phyloP scores from a whole-genome alignment of 2,888 invertebrate species.

The Cancer borealis region DNA sequence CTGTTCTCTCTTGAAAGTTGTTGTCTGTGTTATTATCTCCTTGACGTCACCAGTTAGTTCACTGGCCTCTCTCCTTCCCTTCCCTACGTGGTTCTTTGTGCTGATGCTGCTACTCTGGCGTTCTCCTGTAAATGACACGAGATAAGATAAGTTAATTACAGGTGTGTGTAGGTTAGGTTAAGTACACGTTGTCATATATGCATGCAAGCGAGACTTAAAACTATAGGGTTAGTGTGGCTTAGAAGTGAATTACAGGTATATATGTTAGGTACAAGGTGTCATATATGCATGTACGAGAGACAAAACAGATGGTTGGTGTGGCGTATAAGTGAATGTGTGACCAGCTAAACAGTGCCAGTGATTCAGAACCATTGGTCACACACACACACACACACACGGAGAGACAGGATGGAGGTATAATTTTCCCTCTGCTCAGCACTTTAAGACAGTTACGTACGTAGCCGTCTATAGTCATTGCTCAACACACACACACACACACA shows the following conservation, averaged over 20 bases:
- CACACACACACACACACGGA: background rate
- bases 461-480: background rate
- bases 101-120: background rate
- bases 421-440: background rate
- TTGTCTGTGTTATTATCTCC: background rate
- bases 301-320: background rate
- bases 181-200: too few species aligned
- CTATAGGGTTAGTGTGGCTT: background rate
- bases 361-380: background rate
- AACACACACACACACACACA: background rate
- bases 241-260: background rate
- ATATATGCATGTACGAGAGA: background rate
- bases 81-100: background rate
- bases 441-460: background rate
- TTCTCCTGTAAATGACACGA: background rate
- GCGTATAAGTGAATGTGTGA: background rate
- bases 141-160: background rate
- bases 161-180: background rate
- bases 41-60: background rate
- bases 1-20: background rate
- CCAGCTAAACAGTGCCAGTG: background rate
- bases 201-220: background rate
- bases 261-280: background rate
- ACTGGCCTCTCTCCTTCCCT: background rate
- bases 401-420: slow-evolving; percentile 12